Percentiles rank a stretch among this genome's conserved stretches.
phyloP scores from a whole-genome alignment of 2,888 invertebrate species.

The Ceriagrion tenellum region DNA sequence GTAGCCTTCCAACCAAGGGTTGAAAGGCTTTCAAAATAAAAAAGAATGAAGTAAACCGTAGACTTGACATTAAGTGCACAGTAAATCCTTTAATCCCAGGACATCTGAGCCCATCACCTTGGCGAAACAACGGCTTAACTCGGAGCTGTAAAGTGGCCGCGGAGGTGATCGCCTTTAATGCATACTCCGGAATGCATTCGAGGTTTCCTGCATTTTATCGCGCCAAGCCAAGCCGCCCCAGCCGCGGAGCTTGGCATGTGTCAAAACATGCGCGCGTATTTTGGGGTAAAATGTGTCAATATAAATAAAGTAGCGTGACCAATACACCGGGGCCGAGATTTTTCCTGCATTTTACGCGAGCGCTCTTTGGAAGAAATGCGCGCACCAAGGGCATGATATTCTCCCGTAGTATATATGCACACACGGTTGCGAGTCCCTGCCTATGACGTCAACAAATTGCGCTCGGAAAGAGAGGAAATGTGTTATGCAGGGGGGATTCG shows the following conservation, averaged over 20 bases:
- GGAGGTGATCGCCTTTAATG: constrained; percentile 27
- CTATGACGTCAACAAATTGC: constrained; percentile 23
- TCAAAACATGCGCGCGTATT: constrained; percentile 8
- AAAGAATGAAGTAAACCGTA: background rate
- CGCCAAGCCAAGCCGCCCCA: background rate
- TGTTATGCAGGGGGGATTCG: background rate
- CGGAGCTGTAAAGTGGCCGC: background rate
- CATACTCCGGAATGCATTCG: constrained; percentile 22
- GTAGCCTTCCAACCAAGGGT: background rate
- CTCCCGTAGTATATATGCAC: constrained; percentile 14
- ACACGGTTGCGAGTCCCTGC: background rate
- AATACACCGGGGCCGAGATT: background rate
- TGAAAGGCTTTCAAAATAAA: background rate
- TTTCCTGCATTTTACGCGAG: background rate
- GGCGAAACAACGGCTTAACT: constrained; percentile 19
- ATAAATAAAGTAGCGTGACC: constrained; percentile 39
- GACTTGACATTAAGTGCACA: background rate
- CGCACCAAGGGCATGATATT: background rate
- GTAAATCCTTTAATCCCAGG: constrained; percentile 11
- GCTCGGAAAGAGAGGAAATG: background rate
- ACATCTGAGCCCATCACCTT: constrained; percentile 16
- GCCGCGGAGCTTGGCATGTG: background rate
- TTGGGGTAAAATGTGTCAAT: constrained; percentile 27
- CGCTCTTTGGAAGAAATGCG: background rate
- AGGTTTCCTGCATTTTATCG: constrained; percentile 22